Percentiles rank a stretch among this genome's conserved stretches.
phyloP scores from a whole-genome alignment of 2,888 invertebrate genomes.

The Acleris holmiana region DNA sequence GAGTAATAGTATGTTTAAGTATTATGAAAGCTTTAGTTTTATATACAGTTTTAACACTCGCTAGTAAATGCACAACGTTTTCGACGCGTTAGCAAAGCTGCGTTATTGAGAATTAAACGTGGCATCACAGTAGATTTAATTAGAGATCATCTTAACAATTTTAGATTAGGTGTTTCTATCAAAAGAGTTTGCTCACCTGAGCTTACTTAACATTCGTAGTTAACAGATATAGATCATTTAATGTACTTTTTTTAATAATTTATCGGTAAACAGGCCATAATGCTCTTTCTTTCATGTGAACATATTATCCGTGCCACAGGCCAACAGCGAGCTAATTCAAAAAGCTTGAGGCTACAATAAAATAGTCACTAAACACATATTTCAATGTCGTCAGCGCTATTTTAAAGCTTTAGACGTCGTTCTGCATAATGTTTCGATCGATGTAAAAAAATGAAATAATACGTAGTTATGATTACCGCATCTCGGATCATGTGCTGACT shows the following conservation, averaged over 20 bases:
- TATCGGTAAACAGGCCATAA: conserved; percentile 13
- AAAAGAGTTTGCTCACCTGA: too few relatives aligned
- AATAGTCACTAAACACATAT: conserved; percentile 13
- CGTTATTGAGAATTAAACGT: not conserved
- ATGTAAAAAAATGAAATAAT: conserved; percentile 2
- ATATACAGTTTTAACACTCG: conserved; percentile 9
- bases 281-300: conserved; percentile 34
- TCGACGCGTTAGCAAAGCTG: conserved; percentile 17
- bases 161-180: too few relatives aligned
- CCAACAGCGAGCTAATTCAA: conserved; percentile 18
- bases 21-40: conserved; percentile 12
- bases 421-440: conserved; percentile 29
- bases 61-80: conserved; percentile 25
- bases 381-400: conserved; percentile 3
- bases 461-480: too few relatives aligned
- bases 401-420: conserved; percentile 16
- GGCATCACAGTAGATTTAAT: not conserved
- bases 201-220: not conserved
- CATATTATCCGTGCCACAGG: conserved; percentile 8
- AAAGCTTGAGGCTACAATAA: conserved; percentile 21
- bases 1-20: conserved; percentile 4
- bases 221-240: not conserved
- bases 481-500: too few relatives aligned
- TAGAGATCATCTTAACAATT: conserved; percentile 1
- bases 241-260: not conserved